Base-by-base conservation (phyloP, 1,140 invertebrate genomes). In the Neuroterus valhalla region DNA sequence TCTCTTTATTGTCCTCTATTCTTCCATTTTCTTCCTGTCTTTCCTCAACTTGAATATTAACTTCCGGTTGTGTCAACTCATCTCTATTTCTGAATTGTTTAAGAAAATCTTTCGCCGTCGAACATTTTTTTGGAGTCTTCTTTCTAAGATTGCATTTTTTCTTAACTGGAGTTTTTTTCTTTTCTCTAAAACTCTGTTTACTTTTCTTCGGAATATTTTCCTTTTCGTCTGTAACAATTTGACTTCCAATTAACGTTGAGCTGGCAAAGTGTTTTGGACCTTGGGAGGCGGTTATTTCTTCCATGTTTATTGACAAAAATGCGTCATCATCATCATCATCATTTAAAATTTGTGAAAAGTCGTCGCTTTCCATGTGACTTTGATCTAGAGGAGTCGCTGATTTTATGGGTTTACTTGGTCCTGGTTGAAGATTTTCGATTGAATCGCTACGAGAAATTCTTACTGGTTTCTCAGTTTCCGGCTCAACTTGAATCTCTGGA, bases 241-340 rank as follows among this genome's bases (percentile, higher is more conserved):
- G 15, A 45, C 38, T 70, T 31, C 66, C 50, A 52, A 48, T 72
- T 68, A 75, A 72, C 26, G 45, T 67, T 52, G 68, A 31, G 66
- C 31, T 38, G 1, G 55, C 55, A 31, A 62, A 66, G 48, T 66
- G 50, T 31, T n/a, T 19, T 42, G 44, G 68, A n/a, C 67, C 78
- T 26, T 72, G 72, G 69, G 44, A 74, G 21, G 73, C 75, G 11
- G 66, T 38, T 66, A 83, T 78, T 6, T 77, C 70, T 38, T 86
- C 81, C 17, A 87, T 69, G 66, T 87, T 82, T 21, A 87, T 26
- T 85, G 85, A 14, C 84, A 86, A 10, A 87, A 72, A 12, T 85
- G 72, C 75, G 31, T 38, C 31, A 31, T 87, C 84, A 23, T 87
- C 84, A 11, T 87, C 84, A 1, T 81, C 71, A 68, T 81, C 74